phyloP scores from a whole-genome alignment of 2,888 invertebrate species.

The Synergus laeviventris region DNA sequence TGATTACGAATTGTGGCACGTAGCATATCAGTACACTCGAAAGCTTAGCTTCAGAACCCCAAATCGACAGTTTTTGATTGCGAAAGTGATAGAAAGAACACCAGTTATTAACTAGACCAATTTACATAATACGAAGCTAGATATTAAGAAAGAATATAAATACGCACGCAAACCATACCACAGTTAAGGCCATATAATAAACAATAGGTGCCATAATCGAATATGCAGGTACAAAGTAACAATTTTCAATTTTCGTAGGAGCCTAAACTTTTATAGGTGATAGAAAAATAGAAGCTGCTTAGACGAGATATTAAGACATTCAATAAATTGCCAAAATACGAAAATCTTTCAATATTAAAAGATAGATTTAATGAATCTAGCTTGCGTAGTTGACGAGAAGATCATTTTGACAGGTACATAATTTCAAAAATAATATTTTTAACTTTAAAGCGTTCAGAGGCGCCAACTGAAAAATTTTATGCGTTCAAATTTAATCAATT shows the following conservation, averaged over 20 bases:
- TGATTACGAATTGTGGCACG: constrained; percentile 18
- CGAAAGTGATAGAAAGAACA: constrained; percentile 43
- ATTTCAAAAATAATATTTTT: no score
- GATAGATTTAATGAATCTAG: not conserved
- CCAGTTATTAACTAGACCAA: constrained; percentile 42
- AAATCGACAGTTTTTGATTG: constrained; percentile 10
- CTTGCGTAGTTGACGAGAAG: not conserved
- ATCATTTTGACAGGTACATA: not conserved
- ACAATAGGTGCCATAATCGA: constrained; percentile 37
- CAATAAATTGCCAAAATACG: constrained; percentile 15
- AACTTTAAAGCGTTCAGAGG: no score
- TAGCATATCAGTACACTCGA: constrained; percentile 30
- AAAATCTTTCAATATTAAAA: not conserved
- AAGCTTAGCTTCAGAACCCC: constrained; percentile 10
- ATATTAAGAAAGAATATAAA: constrained; percentile 31
- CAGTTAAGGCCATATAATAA: constrained; percentile 1
- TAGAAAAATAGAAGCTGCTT: constrained; percentile 25
- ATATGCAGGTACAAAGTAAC: constrained; percentile 8
- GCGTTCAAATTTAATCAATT: not conserved
- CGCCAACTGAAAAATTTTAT: no score
- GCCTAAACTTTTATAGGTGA: not conserved
- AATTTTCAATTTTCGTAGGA: not conserved
- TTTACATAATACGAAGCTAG: constrained; percentile 22
- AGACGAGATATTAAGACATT: not conserved
- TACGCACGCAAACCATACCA: constrained; percentile 2